These are phyloP conservation scores for Ashinkailepas kermadecensis DNA, from an alignment of 2,888 invertebrate species.

Conservation along the genomic window DNA sequence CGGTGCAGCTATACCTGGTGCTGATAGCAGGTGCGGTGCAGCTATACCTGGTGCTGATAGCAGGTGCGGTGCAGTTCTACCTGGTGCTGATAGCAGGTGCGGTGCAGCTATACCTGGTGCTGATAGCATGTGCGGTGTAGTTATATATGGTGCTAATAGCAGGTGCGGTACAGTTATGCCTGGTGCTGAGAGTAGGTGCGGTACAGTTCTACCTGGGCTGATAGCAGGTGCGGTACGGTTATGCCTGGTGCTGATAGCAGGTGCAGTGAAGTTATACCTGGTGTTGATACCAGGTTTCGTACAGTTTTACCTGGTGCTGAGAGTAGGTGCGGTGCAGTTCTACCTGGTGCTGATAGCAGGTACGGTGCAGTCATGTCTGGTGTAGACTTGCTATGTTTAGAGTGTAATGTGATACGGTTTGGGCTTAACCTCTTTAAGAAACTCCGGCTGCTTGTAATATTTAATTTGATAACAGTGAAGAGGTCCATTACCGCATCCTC, in stretches of 20 bases:
- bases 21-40: conserved; percentile 80
- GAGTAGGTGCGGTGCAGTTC: conserved; percentile 83
- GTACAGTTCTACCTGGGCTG: conserved; percentile 84
- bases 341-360: conserved; percentile 74
- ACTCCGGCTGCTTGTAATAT: too few species aligned
- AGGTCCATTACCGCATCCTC: too few species aligned
- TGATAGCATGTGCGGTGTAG: conserved; percentile 77
- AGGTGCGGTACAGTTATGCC: conserved; percentile 86
- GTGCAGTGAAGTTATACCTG: conserved; percentile 86
- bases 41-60: conserved; percentile 82
- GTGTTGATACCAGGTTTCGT: conserved; percentile 72
- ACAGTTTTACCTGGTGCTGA: conserved; percentile 89
- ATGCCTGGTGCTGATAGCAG: conserved; percentile 77
- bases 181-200: conserved; percentile 75
- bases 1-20: conserved; percentile 83
- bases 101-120: conserved; percentile 31
- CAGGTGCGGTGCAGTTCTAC: conserved; percentile 92
- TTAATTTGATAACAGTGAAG: too few species aligned
- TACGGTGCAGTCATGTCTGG: too few species aligned
- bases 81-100: conserved; percentile 57
- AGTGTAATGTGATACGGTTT: too few species aligned
- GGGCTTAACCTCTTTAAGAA: too few species aligned
- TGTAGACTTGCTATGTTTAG: too few species aligned
- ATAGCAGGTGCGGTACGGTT: too few species aligned
- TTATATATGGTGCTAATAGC: conserved; percentile 85